Evolutionary conservation across 2,888 invertebrate genomes (phyloP), one percentile per base, ranked within the genome.

Genomic region (Andrena trimmerana): DNA sequence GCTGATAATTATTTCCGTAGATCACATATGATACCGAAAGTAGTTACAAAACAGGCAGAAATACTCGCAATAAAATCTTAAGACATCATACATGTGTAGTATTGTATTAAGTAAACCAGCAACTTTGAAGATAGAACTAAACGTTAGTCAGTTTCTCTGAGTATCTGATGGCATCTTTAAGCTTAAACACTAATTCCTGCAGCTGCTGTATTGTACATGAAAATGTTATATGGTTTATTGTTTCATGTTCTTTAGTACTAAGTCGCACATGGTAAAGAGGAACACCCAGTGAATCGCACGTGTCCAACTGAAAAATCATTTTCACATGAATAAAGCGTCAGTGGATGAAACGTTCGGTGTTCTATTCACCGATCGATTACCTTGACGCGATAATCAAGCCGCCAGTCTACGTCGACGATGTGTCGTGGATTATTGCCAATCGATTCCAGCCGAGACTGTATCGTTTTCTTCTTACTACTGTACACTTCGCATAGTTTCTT

Each of bases 181-280:
- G 92, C 93, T 96, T 96, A 89, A 96, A 96, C 78, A 96, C 95
- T 75, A 96, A 94, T 93, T 96, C 96, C 90, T 96, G 96, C 65
- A 96, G 90, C 89, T 96, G 96, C 85, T 96, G 96, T 52, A 95
- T 95, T 59, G 95, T 96, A 91, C 96, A 96, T 3, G 95, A 95
- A 88, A 96, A 96, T 83, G 94, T 94, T 20, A 96, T 91, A 88
- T 95, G 94, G 50, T 95, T 94, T 4, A 94, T 78, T 59, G 92
- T 87, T 60, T 89, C 90, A 70, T 91, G 85, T 81, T 92, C 88
- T 33, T 89, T 90, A 50, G 90, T 91, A 59, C 83, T 88, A 7
- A 93, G 67, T 74, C 87, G 88, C 33, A 93, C 86, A 59, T 88
- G 89, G 78, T 92, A 93, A 24, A 89, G 74, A 27, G 90, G 89